Percentiles rank a stretch among this genome's conserved stretches.
phyloP scores from a whole-genome alignment of 2,888 invertebrate species.

The Phymatocera aterrima region DNA sequence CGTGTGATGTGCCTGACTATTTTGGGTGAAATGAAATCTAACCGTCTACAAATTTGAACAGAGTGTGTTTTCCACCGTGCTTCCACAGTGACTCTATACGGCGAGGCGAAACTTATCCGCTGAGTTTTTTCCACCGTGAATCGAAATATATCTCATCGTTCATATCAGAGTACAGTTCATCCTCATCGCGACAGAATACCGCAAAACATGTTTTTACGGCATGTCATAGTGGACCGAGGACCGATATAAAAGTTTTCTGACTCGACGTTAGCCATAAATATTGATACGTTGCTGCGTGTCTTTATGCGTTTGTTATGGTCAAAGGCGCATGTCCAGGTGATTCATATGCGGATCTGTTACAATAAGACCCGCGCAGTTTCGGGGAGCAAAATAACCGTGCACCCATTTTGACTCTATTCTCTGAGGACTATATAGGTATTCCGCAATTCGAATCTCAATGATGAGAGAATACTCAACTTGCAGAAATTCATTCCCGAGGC shows the following conservation, averaged over 20 bases:
- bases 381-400: not conserved
- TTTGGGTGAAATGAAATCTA: constrained; percentile 23
- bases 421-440: not conserved
- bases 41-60: constrained; percentile 27
- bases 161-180: constrained; percentile 10
- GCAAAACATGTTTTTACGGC: constrained; percentile 35
- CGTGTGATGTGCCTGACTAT: not conserved
- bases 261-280: constrained; percentile 24
- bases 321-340: constrained; percentile 20
- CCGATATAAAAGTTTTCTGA: constrained; percentile 25
- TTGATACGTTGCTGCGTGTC: constrained; percentile 34
- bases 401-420: not conserved
- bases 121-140: not conserved
- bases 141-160: constrained; percentile 24
- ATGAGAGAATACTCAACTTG: not conserved
- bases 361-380: constrained; percentile 3
- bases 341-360: constrained; percentile 2
- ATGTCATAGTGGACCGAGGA: constrained; percentile 8
- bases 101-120: not conserved
- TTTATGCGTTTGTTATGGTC: constrained; percentile 40
- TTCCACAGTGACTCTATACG: not conserved
- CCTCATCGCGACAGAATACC: constrained; percentile 13
- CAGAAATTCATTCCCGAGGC: not conserved
- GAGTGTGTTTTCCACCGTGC: not conserved
- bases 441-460: not conserved